phyloP scores from a whole-genome alignment of 2,113 vertebrate genomes.

The Platycercus adscitus region DNA sequence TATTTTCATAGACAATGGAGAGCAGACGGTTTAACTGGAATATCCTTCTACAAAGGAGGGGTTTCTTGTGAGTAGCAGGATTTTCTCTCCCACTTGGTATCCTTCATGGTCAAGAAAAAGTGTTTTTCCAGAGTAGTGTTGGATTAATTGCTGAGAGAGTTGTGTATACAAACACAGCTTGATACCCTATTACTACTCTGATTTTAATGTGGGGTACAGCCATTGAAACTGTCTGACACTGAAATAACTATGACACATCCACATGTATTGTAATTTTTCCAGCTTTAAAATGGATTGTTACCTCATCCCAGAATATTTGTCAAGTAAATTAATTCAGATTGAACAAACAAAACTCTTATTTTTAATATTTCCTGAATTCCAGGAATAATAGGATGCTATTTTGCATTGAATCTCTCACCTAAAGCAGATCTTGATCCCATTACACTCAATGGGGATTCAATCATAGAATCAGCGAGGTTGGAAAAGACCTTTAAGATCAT shows the following conservation, averaged over 20 bases:
- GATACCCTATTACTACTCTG: not conserved
- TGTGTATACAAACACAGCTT: not conserved
- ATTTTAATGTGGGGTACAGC: not conserved
- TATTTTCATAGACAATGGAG: not conserved
- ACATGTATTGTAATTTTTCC: not conserved
- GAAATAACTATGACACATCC: not conserved
- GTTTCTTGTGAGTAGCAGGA: not conserved
- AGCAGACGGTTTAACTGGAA: not conserved
- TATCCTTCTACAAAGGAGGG: not conserved
- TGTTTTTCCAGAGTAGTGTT: not conserved
- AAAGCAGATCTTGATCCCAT: not conserved
- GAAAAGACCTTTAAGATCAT: no score
- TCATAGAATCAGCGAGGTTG: no score
- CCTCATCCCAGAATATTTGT: not conserved
- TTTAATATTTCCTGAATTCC: not conserved
- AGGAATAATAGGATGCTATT: not conserved
- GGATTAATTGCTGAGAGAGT: not conserved
- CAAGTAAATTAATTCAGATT: not conserved
- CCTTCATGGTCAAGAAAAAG: not conserved
- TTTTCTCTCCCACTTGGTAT: not conserved
- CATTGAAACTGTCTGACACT: not conserved
- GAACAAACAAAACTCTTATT: not conserved
- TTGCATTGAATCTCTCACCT: not conserved
- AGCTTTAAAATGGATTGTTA: not conserved
- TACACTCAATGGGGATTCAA: rapidly evolving